Conservation (phyloP, 2,113 vertebrate species). For the Suncus etruscus region DNA sequence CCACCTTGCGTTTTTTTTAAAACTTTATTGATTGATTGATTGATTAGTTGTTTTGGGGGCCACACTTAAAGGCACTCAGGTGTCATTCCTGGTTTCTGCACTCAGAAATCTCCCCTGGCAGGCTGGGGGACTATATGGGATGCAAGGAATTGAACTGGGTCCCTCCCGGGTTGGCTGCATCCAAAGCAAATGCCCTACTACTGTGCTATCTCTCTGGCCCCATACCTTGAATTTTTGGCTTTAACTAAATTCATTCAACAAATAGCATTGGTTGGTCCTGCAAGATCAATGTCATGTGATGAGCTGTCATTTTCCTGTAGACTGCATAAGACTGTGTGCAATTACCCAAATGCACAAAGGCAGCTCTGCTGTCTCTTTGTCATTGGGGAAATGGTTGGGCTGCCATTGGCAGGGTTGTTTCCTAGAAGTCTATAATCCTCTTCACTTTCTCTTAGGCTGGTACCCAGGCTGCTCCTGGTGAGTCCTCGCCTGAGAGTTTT, state of each 20-base stretch:
- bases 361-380: not conserved
- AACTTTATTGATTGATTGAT: too few species aligned
- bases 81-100: too few species aligned
- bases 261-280: not conserved
- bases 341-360: not conserved
- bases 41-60: too few species aligned
- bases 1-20: too few species aligned
- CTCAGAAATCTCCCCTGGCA: too few species aligned
- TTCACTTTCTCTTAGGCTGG: not conserved
- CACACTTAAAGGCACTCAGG: too few species aligned
- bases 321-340: not conserved
- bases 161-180: too few species aligned
- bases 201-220: too few species aligned
- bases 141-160: too few species aligned
- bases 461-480: not conserved
- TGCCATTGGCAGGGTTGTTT: not conserved
- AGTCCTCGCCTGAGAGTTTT: not conserved
- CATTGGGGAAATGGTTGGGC: not conserved
- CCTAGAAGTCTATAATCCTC: not conserved
- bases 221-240: too few species aligned
- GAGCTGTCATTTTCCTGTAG: not conserved
- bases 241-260: not conserved
- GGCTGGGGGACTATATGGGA: too few species aligned
- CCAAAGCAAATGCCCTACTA: too few species aligned
- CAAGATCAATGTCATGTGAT: not conserved